Conservation (phyloP, 2,888 invertebrate genomes). For the Bruchidius siliquastri region DNA sequence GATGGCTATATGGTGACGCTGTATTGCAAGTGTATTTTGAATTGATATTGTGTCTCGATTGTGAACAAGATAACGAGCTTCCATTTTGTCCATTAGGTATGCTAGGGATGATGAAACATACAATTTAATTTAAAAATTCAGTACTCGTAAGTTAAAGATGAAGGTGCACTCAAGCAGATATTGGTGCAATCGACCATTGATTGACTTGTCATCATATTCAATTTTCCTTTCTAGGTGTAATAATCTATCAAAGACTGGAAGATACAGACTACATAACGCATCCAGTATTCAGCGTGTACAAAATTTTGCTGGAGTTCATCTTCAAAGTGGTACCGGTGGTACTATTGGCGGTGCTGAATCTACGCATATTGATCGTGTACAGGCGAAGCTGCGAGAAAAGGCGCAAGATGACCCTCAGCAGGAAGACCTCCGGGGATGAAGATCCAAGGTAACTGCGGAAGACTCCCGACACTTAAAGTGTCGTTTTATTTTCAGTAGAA, state of each 20-base stretch:
- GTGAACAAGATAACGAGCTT: too few species aligned
- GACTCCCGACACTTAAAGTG: too few species aligned
- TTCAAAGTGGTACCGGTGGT: constrained; percentile 67
- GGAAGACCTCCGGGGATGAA: constrained; percentile 56
- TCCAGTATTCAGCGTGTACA: constrained; percentile 51
- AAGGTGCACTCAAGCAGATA: too few species aligned
- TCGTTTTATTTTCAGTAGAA: too few species aligned
- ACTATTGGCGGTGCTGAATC: constrained; percentile 60
- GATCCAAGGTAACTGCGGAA: constrained; percentile 48
- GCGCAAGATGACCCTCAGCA: constrained; percentile 60
- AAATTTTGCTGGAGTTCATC: constrained; percentile 58
- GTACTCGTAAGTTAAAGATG: too few species aligned
- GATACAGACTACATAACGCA: constrained; percentile 38
- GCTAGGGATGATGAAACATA: too few species aligned
- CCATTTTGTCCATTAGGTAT: too few species aligned
- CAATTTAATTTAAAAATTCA: too few species aligned
- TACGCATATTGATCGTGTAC: constrained; percentile 63
- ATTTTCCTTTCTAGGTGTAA: constrained; percentile 7
- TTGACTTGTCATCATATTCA: not conserved
- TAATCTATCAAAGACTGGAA: constrained; percentile 53
- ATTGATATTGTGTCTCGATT: too few species aligned
- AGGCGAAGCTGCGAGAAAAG: constrained; percentile 61
- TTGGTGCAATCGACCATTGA: too few species aligned
- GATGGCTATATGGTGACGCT: too few species aligned
- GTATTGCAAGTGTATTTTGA: too few species aligned